Conservation (phyloP, 2,113 vertebrate species). For the Trematomus loennbergii region DNA sequence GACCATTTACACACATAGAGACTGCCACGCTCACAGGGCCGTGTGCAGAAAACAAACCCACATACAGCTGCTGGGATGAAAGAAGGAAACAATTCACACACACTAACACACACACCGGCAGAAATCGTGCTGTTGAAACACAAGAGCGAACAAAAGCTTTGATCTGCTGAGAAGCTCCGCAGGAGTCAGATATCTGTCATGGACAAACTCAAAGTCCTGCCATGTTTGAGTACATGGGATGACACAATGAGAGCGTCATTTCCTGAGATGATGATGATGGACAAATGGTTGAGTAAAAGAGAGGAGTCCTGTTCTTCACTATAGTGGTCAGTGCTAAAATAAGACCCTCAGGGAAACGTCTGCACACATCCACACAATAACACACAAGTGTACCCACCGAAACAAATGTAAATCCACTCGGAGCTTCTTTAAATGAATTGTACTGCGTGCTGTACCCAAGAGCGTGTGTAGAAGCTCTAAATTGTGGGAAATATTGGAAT, state of each 20-base stretch:
- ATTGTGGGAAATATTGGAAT: no score
- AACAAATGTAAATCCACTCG: constrained; percentile 3
- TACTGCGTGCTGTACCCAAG: background rate
- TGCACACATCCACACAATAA: constrained; percentile 1
- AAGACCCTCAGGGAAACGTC: constrained; percentile 32
- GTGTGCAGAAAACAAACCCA: constrained; percentile 48
- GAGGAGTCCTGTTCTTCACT: constrained; percentile 8
- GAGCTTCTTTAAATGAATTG: constrained; percentile 8
- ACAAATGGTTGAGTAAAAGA: constrained; percentile 2
- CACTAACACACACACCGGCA: constrained; percentile 13
- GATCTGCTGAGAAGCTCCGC: constrained; percentile 58
- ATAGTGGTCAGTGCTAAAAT: constrained; percentile 41
- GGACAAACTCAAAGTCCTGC: constrained; percentile 38
- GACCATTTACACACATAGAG: constrained; percentile 41
- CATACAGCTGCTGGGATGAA: constrained; percentile 75
- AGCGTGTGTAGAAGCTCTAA: background rate
- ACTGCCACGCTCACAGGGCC: constrained; percentile 13
- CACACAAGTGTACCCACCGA: background rate
- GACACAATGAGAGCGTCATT: constrained; percentile 58
- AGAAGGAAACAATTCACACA: constrained; percentile 60
- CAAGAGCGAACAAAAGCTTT: constrained; percentile 52
- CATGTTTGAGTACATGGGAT: constrained; percentile 22
- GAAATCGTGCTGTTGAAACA: constrained; percentile 44
- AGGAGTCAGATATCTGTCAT: constrained; percentile 33
- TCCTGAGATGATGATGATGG: constrained; percentile 9